Evolutionary conservation across 2,113 vertebrate species (phyloP).

Genomic region (Muntiacus muntjak): DNA sequence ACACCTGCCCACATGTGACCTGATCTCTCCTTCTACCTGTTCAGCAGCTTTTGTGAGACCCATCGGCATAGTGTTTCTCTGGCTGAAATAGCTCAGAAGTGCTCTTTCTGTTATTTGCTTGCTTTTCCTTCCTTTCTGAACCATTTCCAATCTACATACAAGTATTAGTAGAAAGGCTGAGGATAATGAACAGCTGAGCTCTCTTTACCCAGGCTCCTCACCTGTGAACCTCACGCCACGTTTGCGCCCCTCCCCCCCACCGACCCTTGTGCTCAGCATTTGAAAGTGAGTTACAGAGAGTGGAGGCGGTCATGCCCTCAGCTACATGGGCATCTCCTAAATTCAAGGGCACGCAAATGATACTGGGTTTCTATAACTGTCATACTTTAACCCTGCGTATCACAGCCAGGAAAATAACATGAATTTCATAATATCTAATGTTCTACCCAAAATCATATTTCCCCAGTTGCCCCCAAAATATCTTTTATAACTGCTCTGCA

Average conservation of each 20-base stretch:
- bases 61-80: not conserved
- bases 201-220: not conserved
- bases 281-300: too few species aligned
- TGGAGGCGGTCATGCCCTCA: not conserved
- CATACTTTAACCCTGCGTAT: not conserved
- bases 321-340: not conserved
- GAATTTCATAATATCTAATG: not conserved
- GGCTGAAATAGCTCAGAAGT: not conserved
- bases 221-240: rapidly evolving
- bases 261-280: not conserved
- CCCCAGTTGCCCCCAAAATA: not conserved
- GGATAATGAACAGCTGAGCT: not conserved
- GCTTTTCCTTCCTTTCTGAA: not conserved
- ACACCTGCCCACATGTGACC: not conserved
- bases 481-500: not conserved
- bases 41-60: not conserved
- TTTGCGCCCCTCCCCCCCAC: too few species aligned
- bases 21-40: not conserved
- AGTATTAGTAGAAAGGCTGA: not conserved
- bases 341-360: not conserved
- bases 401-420: not conserved
- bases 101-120: not conserved
- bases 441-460: not conserved
- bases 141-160: not conserved
- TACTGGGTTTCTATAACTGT: not conserved